Evolutionary conservation across 2,888 invertebrate genomes (phyloP), one percentile per base, ranked within the genome.

Genomic region (Polydrusus tereticollis): DNA sequence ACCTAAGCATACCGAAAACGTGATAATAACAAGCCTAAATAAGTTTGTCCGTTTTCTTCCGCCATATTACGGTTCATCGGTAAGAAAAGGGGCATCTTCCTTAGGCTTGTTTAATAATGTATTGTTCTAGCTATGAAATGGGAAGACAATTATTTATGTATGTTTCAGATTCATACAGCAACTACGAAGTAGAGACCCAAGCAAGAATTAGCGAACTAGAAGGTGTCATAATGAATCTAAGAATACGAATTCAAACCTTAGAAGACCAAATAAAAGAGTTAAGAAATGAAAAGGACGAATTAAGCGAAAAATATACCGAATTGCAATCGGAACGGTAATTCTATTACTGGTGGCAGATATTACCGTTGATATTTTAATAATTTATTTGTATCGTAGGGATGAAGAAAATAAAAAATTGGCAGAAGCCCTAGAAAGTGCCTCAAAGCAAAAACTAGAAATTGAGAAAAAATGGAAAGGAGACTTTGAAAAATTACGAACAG

Each of bases 401-500:
- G 86, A 86, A 76, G 90, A 90, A 78, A 86, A 89, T 73, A 85
- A 86, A 75, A 85, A 87, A 59, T 82, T 90, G 8, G 87, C 88
- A 70, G 87, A 89, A 87, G 88, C 90, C 0, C 77, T 92, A 77
- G 87, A 90, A 77, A 88, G 89, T 73, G 89, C 91, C 0, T 87
- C 89, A 71, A 88, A 88, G 45, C 90, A 91, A 80, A 89, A 89
- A 70, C 86, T 87, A 71, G 87, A 87, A 76, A 85, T 89, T 63
- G 88, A 90, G 79, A 85, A 86, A 43, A 88, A 88, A 84, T 92
- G 90, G 89, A 89, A 91, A 6, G 82, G 87, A 0, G 92, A 92
- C n/a, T 91, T 92, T 85, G 91, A 92, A 77, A 88, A 89, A 10
- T 87, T 92, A 41, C 86, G 92, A 1, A 90, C 91, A 0, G 89